Evolutionary conservation across 2,113 vertebrate species (phyloP).

Genomic region (Tympanuchus pallidicinctus): DNA sequence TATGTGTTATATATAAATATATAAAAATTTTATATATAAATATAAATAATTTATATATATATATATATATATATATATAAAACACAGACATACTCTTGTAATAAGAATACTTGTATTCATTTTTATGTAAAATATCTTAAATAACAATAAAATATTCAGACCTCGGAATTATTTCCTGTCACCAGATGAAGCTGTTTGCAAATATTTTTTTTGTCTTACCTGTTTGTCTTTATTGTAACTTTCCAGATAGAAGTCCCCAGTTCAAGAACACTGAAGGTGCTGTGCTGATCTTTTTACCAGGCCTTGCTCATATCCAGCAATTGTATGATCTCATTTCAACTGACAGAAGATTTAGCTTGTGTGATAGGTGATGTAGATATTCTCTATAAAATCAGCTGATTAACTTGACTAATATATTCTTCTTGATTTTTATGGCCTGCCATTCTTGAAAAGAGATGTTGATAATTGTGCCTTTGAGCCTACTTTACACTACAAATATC

Average conservation of each 20-base stretch:
- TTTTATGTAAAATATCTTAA: neutral
- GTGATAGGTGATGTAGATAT: conserved; percentile 79
- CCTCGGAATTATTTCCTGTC: neutral
- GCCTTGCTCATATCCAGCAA: conserved; percentile 96
- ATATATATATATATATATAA: no score
- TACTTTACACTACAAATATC: neutral
- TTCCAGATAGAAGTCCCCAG: conserved; percentile 88
- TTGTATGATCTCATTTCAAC: conserved; percentile 88
- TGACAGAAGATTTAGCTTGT: conserved; percentile 90
- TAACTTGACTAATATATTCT: neutral
- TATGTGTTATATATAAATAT: no score
- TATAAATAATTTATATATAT: no score
- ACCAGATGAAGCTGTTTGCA: neutral
- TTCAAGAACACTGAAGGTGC: conserved; percentile 90
- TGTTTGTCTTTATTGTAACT: neutral
- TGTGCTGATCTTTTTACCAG: conserved; percentile 92
- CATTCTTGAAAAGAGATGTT: neutral
- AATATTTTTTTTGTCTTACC: neutral
- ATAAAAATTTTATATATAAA: no score
- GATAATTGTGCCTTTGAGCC: neutral
- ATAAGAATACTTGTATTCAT: neutral
- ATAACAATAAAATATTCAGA: rapidly evolving
- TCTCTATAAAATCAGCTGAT: neutral
- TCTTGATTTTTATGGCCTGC: neutral
- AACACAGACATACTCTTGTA: no score